A percentile compares a stretch with the other conserved stretches of the same genome.
These are phyloP conservation scores for Chiridota heheva DNA, from an alignment of 35 echinoderm and acorn worm species.

Conservation along the genomic window DNA sequence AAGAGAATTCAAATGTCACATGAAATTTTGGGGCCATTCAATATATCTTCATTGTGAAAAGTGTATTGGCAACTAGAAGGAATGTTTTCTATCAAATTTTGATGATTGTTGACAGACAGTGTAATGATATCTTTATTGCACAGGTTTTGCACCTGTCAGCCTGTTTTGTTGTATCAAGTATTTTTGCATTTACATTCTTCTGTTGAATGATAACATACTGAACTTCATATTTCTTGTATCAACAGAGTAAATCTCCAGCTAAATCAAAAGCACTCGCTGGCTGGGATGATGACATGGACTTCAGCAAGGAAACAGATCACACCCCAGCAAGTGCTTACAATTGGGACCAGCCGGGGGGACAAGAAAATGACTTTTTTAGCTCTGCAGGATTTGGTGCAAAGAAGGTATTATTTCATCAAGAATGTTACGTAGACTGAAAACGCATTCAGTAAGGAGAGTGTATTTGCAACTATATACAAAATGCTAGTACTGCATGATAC, in stretches of 20 bases:
- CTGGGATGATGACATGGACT: conserved; percentile 70
- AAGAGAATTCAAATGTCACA: too few relatives aligned
- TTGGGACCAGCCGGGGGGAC: conserved; percentile 57
- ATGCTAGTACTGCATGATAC: background rate
- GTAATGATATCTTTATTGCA: conserved; percentile 1
- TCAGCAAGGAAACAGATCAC: conserved; percentile 59
- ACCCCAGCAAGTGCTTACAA: conserved; percentile 86
- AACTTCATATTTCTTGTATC: background rate
- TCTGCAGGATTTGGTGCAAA: background rate
- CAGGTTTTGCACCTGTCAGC: background rate
- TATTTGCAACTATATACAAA: background rate
- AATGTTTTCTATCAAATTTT: too few relatives aligned
- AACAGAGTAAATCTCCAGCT: conserved; percentile 16
- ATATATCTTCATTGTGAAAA: too few relatives aligned
- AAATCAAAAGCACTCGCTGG: conserved; percentile 57
- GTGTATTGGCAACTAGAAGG: too few relatives aligned
- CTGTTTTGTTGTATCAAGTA: background rate
- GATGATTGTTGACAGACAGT: conserved; percentile 2
- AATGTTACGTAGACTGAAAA: background rate
- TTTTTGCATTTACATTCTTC: background rate
- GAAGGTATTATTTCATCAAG: background rate
- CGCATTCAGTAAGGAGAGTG: background rate
- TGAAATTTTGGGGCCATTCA: too few relatives aligned
- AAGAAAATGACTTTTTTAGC: conserved; percentile 58
- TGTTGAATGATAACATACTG: background rate